Percentiles rank a stretch among this genome's conserved stretches.
These are phyloP conservation scores for Catharus bicknelli DNA, from an alignment of 2,113 vertebrate species.

Conservation along the genomic window DNA sequence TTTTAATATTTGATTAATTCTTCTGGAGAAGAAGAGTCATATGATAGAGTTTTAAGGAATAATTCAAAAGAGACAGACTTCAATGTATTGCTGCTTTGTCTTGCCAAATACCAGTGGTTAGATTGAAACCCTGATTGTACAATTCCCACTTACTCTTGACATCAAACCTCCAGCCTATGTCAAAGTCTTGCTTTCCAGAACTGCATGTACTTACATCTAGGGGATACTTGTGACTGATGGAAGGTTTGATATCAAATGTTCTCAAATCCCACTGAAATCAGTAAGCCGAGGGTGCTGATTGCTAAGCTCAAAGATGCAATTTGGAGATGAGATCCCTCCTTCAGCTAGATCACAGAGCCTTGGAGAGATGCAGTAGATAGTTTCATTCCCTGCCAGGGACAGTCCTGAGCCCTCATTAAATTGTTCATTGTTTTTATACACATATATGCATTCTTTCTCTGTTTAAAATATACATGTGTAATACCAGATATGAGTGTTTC, in stretches of 20 bases:
- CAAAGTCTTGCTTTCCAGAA: neutral
- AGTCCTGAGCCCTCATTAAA: neutral
- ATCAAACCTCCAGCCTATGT: neutral
- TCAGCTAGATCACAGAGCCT: neutral
- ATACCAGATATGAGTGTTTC: neutral
- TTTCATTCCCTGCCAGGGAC: neutral
- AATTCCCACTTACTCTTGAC: conserved; percentile 27
- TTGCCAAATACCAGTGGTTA: conserved; percentile 21
- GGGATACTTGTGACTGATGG: conserved; percentile 43
- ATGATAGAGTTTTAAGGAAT: conserved; percentile 31
- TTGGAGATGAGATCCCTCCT: neutral
- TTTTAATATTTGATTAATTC: neutral
- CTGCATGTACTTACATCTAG: neutral
- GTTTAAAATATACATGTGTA: neutral
- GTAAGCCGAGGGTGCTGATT: neutral
- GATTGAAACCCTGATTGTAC: neutral
- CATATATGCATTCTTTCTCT: neutral
- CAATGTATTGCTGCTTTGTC: conserved; percentile 36
- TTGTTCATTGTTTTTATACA: neutral
- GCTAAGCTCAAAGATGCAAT: neutral
- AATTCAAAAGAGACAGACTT: neutral
- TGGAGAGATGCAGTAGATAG: neutral
- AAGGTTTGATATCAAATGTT: neutral
- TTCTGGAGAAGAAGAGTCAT: conserved; percentile 26
- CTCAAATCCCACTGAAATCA: neutral